These are phyloP conservation scores for Alces alces DNA, from an alignment of 2,113 vertebrate genomes.

Conservation along the genomic window DNA sequence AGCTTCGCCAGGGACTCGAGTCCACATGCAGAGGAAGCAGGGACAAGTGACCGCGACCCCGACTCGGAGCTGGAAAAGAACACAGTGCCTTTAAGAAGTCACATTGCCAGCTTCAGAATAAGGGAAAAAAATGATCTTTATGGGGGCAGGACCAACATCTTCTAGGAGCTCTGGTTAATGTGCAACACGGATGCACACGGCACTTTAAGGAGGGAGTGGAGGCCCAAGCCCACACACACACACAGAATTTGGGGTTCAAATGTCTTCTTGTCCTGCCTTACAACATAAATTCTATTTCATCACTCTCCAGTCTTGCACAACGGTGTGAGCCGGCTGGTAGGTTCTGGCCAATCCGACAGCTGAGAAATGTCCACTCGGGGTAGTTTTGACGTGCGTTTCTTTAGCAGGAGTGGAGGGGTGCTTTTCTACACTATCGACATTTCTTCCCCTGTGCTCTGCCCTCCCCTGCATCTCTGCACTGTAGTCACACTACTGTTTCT, in stretches of 20 bases:
- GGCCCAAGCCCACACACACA: background rate
- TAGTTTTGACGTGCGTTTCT: background rate
- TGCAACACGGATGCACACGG: rapidly evolving
- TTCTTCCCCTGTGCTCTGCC: background rate
- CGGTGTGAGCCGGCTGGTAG: background rate
- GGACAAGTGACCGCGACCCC: rapidly evolving
- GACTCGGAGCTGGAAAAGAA: background rate
- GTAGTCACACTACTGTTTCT: rapidly evolving
- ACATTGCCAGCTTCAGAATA: background rate
- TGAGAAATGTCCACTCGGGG: background rate
- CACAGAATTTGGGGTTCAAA: background rate
- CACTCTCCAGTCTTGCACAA: background rate
- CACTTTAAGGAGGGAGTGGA: background rate
- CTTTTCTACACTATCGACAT: rapidly evolving
- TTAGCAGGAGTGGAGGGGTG: too few species aligned
- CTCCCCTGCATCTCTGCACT: background rate
- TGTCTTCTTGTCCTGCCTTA: background rate
- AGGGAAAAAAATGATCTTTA: background rate
- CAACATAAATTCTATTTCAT: background rate
- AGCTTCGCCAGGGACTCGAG: background rate
- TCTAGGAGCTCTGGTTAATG: background rate
- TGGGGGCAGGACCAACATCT: background rate
- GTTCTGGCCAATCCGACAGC: background rate
- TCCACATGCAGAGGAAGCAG: background rate
- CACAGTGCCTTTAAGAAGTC: background rate